These are phyloP conservation scores for Psittacula derbiana DNA, from an alignment of 2,797 vertebrate genomes.

Conservation along the genomic window DNA sequence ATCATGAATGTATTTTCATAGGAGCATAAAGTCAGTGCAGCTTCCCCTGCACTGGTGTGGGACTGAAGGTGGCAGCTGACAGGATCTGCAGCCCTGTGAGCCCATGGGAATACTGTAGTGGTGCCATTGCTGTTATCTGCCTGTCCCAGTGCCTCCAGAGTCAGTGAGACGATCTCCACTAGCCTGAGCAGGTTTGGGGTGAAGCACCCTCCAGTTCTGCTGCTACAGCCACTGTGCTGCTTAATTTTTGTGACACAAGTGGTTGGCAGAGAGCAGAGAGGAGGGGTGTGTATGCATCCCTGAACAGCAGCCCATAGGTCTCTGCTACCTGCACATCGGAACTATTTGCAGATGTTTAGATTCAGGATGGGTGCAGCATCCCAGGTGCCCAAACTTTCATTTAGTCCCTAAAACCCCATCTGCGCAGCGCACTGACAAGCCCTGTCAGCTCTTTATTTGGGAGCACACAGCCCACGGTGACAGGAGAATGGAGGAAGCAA, in stretches of 20 bases:
- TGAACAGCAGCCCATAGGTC: rapidly evolving
- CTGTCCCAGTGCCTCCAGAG: neutral
- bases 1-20: neutral
- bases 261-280: neutral
- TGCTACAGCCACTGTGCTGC: neutral
- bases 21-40: neutral
- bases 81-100: neutral
- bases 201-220: neutral
- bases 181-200: neutral
- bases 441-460: neutral
- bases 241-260: neutral
- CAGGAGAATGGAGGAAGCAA: neutral
- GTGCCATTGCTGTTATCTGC: no score
- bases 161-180: neutral
- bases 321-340: neutral
- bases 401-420: neutral
- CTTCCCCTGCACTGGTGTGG: neutral
- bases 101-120: neutral
- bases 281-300: rapidly evolving
- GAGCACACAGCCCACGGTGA: rapidly evolving
- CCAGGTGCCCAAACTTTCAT: neutral
- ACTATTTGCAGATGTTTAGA: neutral
- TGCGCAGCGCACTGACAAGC: neutral
- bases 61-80: neutral
- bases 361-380: neutral